Evolutionary conservation across 2,797 vertebrate genomes (phyloP), one percentile per base, ranked within the genome.

Genomic region (Fringilla coelebs): DNA sequence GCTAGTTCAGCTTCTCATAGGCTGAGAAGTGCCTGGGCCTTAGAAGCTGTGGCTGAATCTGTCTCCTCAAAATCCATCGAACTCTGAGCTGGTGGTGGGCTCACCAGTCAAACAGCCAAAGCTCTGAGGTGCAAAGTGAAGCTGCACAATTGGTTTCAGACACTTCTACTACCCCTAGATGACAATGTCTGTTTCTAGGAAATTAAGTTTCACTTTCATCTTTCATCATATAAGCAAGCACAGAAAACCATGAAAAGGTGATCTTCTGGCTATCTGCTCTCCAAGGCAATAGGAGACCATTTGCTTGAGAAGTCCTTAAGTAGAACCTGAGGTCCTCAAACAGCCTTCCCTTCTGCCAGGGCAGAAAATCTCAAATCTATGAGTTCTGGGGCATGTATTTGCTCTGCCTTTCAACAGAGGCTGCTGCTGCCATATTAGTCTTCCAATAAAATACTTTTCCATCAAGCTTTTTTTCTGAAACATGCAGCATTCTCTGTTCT

Each of bases 211-310:
- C 38, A 57, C 12, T 78, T 29, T 48, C 58, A 9, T 21, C 32
- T 80, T 76, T 55, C 10, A 86, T n/a, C 7, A 36, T 15, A 46
- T 26, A 77, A 74, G 28, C 10, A 80, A 60, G 25, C 1, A 6
- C 0, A 1, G 13, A 51, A 65, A 80, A 17, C 18, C 49, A 77
- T 4, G 7, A 65, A 67, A 49, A 68, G 10, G 4, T 1, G 1
- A n/a, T 45, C 63, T 34, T 79, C n/a, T n/a, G 24, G 32, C n/a
- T 75, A 15, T 26, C 29, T 51, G 19, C 41, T 60, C 31, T 26
- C 13, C 29, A 67, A 49, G 20, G 16, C n/a, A 36, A 43, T 6
- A 65, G 10, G 25, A 71, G 32, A 49, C 10, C 7, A 28, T 17
- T 68, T 63, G 10, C 14, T 38, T 57, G 28, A 78, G 31, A 54